A percentile compares a stretch with the other conserved stretches of the same genome.
These are phyloP conservation scores for Fundulus diaphanus DNA, from an alignment of 2,797 vertebrate genomes.

Conservation along the genomic window DNA sequence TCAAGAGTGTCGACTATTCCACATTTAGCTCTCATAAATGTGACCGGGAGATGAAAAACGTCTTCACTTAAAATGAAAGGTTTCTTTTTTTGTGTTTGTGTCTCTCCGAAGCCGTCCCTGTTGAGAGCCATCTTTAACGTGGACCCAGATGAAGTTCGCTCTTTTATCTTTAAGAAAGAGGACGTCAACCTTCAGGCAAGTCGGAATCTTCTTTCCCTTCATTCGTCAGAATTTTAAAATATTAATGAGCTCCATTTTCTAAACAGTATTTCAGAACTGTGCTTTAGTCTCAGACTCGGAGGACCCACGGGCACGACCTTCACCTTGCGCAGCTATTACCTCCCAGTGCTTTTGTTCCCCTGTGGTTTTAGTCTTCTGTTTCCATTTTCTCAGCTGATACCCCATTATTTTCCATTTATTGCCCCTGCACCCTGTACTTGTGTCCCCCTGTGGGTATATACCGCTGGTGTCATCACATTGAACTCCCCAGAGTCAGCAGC, in stretches of 20 bases:
- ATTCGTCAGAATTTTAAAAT: neutral
- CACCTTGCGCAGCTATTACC: neutral
- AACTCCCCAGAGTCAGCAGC: slow-evolving; percentile 67
- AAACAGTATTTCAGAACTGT: neutral
- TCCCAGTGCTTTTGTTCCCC: neutral
- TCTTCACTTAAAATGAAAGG: slow-evolving; percentile 32
- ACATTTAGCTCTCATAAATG: slow-evolving; percentile 28
- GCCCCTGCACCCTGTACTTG: slow-evolving; percentile 17
- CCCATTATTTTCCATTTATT: slow-evolving; percentile 4
- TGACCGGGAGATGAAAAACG: slow-evolving; percentile 24
- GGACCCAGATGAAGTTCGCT: slow-evolving; percentile 95
- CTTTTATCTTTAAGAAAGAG: slow-evolving; percentile 98
- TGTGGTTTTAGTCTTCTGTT: neutral
- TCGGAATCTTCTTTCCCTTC: neutral
- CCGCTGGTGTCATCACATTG: slow-evolving; percentile 64
- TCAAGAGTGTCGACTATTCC: slow-evolving; percentile 12
- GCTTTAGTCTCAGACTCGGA: slow-evolving; percentile 29
- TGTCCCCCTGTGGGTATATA: slow-evolving; percentile 23
- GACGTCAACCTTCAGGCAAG: slow-evolving; percentile 97
- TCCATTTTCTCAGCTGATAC: slow-evolving; percentile 7
- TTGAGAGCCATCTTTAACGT: slow-evolving; percentile 98
- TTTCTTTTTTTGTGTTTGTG: neutral
- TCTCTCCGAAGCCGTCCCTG: slow-evolving; percentile 88
- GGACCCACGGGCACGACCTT: slow-evolving; percentile 31
- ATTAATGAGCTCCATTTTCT: neutral